Evolutionary conservation across 2,113 vertebrate genomes (phyloP), one percentile per base, ranked within the genome.

Genomic region (Trichechus manatus): DNA sequence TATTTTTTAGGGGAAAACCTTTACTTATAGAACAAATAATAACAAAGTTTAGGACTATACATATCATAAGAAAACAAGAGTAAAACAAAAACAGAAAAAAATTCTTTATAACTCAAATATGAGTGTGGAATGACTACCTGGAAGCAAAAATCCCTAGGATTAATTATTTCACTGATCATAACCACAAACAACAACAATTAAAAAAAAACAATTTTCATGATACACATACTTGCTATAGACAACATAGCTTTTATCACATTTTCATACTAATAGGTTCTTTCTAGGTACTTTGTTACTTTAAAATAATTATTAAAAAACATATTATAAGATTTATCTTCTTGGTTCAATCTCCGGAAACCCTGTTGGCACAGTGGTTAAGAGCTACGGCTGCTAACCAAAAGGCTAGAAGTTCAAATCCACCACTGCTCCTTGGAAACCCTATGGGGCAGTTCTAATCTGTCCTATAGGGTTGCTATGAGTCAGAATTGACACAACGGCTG

Each of bases 261-360:
- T 7, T 64, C 79, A 59, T 20, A 36, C 3, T 64, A 36, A 87
- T 7, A 31, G 15, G 25, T 90, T 78, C 29, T 53, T 81, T 81
- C 63, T 47, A 70, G 36, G 42, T 23, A 42, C 19, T 22, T 23
- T 59, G 7, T n/a, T 22, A 80, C 47, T 83, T 64, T 66, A 27
- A 91, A 95, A 80, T 91, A 75, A 63, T 81, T 63, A 89, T 92
- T 92, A 47, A 85, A 91, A 81, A 90, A 61, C 4, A 68, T 19
- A 64, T 5, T 84, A 9, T 22, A 78, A 90, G 70, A 77, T 50
- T 36, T 63, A 11, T 78, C 33, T 81, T 63, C 36, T 74, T n/a
- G 23, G 47, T 36, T 86, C 2, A 78, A 66, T 59, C 20, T 20
- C 20, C 94, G 83, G 39, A 39, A 39, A 39, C 39, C 39, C 39